Conservation (phyloP, 2,888 invertebrate species). For the Apamea sordens region DNA sequence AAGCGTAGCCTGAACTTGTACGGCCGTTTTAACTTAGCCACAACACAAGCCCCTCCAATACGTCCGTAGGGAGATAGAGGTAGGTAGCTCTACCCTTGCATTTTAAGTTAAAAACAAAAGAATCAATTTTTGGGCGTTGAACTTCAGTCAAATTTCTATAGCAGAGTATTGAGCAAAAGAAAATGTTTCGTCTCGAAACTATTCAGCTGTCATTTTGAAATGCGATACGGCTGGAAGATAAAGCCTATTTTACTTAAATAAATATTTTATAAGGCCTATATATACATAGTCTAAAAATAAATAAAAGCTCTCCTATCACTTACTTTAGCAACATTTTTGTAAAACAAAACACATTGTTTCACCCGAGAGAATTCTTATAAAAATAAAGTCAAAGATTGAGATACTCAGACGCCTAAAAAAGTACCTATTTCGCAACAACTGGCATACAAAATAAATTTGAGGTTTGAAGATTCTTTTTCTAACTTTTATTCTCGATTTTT, state of each 20-base stretch:
- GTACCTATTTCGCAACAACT: conserved; percentile 30
- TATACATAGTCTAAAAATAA: not conserved
- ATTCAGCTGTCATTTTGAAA: not conserved
- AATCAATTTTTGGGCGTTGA: not conserved
- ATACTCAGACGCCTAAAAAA: conserved; percentile 9
- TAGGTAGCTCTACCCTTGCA: not conserved
- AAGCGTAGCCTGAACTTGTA: no score
- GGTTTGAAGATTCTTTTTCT: conserved; percentile 18
- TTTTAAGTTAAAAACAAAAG: not conserved
- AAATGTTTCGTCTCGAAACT: not conserved
- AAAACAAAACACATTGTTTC: conserved; percentile 9
- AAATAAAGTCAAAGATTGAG: conserved; percentile 28
- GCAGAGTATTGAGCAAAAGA: not conserved
- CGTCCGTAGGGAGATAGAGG: not conserved
- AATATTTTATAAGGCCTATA: not conserved
- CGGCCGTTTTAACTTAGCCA: no score
- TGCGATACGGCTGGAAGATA: not conserved
- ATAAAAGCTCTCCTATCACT: not conserved
- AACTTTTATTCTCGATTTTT: conserved; percentile 14
- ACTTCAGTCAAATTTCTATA: not conserved
- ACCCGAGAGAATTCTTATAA: conserved; percentile 15
- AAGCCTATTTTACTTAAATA: not conserved
- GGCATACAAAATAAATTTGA: conserved; percentile 29
- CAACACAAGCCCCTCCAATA: not conserved
- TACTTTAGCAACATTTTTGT: not conserved